Evolutionary conservation across 2,888 invertebrate species (phyloP), one percentile per base, ranked within the genome.

Genomic region (Scaptomyza tumidula): DNA sequence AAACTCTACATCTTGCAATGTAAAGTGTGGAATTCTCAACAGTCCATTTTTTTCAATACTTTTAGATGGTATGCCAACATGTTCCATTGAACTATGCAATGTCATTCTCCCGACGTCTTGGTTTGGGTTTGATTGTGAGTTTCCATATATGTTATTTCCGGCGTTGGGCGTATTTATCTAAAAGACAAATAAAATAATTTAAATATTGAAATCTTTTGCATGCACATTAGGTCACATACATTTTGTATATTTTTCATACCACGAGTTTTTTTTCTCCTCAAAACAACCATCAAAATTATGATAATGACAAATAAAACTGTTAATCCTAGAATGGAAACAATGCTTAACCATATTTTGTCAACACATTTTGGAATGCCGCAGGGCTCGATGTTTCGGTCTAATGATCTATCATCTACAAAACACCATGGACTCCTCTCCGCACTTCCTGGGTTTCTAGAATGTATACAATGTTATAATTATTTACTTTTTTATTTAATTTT

Each of bases 311-410:
- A 37, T 6, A 66, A 24, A 6, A 70, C 90, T 39, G 93, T 90
- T 6, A 94, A 89, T 54, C 93, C 92, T 74, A 95, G 94, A 46
- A 94, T 94, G 58, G 95, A 93, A 31, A 96, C 94, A 80, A 97
- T 95, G 90, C 96, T 97, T 74, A 97, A 94, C 95, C 96, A 97
- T 75, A 97, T 94, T 91, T 96, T 95, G 88, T 96, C 95, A 63
- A 95, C 97, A 93, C 99, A 99, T 92, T 96, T 96, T 16, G 96
- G 96, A 80, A 99, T 95, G 85, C 96, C 94, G 92, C 99, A 99
- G 60, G 95, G 92, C 90, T 98, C 97, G 35, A 92, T 91, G 41
- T 88, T 87, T 88, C 95, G 95, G 75, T 95, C 95, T 81, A 94
- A 94, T 85, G 95, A 95, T 67, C 95, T 95, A 84, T 94, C 94